These are phyloP conservation scores for Mythimna impura DNA, from an alignment of 2,888 invertebrate species.

Conservation along the genomic window DNA sequence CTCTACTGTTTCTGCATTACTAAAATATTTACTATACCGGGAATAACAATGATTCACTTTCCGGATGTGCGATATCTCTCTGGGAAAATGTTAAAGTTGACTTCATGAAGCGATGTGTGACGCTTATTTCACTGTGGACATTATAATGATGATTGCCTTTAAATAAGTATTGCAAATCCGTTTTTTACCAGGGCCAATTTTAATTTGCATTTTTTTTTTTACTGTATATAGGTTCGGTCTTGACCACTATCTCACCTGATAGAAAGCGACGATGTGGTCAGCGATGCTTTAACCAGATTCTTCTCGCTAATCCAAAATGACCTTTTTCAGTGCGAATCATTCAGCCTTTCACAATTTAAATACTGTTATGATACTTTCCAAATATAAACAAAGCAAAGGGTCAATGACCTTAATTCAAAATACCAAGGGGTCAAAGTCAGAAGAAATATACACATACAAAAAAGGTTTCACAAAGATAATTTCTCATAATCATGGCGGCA, in stretches of 20 bases:
- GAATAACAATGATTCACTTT: slow-evolving; percentile 66
- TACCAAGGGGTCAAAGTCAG: slow-evolving; percentile 35
- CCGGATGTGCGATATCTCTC: slow-evolving; percentile 66
- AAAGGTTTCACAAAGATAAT: slow-evolving; percentile 39
- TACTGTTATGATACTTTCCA: slow-evolving; percentile 11
- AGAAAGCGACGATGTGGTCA: no score
- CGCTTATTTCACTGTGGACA: background rate
- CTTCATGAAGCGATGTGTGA: slow-evolving; percentile 6
- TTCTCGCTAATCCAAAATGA: background rate
- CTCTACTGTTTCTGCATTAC: slow-evolving; percentile 35
- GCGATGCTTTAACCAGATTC: background rate
- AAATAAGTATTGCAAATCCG: background rate
- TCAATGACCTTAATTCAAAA: slow-evolving; percentile 32
- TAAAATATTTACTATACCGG: slow-evolving; percentile 54
- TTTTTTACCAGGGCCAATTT: background rate
- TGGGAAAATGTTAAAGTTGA: slow-evolving; percentile 61
- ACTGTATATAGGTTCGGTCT: no score
- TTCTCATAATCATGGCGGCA: slow-evolving; percentile 54
- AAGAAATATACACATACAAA: slow-evolving; percentile 40
- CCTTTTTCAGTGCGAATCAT: background rate
- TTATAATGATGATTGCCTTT: background rate
- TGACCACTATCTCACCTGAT: no score
- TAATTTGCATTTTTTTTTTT: background rate
- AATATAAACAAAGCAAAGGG: slow-evolving; percentile 12
- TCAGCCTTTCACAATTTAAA: background rate